Percentiles rank a stretch among this genome's conserved stretches.
phyloP scores from a whole-genome alignment of 2,797 vertebrate species.

The Simalia tracyae region DNA sequence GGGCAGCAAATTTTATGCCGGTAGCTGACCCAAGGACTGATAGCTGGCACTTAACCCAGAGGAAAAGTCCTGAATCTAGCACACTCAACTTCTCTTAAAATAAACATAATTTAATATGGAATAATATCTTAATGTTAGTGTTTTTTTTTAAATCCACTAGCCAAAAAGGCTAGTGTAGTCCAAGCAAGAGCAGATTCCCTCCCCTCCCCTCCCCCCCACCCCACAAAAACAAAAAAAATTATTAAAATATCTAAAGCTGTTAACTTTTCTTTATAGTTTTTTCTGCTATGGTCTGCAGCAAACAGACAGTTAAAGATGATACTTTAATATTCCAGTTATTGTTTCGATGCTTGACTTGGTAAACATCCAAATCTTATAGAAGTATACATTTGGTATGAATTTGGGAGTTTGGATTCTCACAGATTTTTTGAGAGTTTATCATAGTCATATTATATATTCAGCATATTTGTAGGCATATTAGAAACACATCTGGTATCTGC shows the following conservation, averaged over 20 bases:
- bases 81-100: constrained; percentile 17
- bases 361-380: neutral
- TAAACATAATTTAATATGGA: constrained; percentile 17
- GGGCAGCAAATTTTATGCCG: too few species aligned
- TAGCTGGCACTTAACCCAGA: too few species aligned
- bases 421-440: neutral
- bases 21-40: too few species aligned
- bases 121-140: constrained; percentile 1
- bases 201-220: too few species aligned
- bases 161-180: neutral
- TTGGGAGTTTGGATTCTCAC: neutral
- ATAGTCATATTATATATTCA: neutral
- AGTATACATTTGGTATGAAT: too few species aligned
- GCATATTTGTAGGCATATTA: neutral
- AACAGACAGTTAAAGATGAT: neutral
- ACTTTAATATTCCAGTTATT: neutral
- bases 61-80: neutral
- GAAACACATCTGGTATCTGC: neutral
- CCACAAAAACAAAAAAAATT: neutral
- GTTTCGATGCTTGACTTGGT: neutral
- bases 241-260: neutral
- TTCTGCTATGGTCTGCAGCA: neutral
- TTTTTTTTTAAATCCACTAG: neutral
- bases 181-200: constrained; percentile 2
- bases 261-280: neutral